phyloP scores from a whole-genome alignment of 2,113 vertebrate genomes.

The Perognathus longimembris region DNA sequence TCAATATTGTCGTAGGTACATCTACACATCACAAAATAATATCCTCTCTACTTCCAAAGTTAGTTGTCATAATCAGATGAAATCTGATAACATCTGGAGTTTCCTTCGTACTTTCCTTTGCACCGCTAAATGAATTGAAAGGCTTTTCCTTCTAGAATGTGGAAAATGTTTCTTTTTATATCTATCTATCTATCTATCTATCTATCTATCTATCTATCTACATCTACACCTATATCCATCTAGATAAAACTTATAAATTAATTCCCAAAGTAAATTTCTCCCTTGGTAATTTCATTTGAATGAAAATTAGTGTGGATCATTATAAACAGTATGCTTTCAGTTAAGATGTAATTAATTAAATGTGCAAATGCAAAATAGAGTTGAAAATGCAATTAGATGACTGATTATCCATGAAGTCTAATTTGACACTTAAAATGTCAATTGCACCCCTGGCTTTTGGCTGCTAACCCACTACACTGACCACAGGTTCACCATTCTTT shows the following conservation, averaged over 20 bases:
- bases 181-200: too few relatives aligned
- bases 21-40: constrained; percentile 40
- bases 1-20: constrained; percentile 54
- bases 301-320: constrained; percentile 62
- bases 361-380: constrained; percentile 45
- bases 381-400: constrained; percentile 53
- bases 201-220: too few relatives aligned
- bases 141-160: background rate
- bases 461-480: background rate
- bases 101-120: constrained; percentile 12
- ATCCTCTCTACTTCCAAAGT: constrained; percentile 16
- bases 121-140: background rate
- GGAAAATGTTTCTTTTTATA: constrained; percentile 32
- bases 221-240: background rate
- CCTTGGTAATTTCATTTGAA: constrained; percentile 53
- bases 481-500: background rate
- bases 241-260: constrained; percentile 14
- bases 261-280: constrained; percentile 43
- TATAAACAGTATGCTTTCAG: constrained; percentile 60
- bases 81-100: background rate
- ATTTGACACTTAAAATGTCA: constrained; percentile 51
- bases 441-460: background rate
- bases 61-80: background rate
- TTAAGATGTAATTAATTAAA: constrained; percentile 76
- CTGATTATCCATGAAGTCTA: constrained; percentile 49